Conservation (phyloP, 2,113 vertebrate genomes). For the Nerophis lumbriciformis region DNA sequence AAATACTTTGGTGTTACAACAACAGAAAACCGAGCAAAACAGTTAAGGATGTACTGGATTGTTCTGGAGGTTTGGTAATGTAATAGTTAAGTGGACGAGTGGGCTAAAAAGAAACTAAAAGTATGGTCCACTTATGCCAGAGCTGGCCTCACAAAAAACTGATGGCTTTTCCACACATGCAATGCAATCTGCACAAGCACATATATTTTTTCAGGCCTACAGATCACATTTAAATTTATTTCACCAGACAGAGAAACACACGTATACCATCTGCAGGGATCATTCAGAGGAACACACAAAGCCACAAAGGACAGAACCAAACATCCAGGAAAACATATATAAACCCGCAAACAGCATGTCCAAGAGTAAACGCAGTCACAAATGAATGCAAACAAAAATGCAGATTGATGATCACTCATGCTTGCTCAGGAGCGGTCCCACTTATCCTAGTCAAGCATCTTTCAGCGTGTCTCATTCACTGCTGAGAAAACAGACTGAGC, state of each 20-base stretch:
- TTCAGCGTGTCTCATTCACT: conserved; percentile 39
- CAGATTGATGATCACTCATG: conserved; percentile 16
- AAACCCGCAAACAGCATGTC: conserved; percentile 4
- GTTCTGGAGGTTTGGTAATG: not conserved
- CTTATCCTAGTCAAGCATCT: conserved; percentile 28
- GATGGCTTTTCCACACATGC: conserved; percentile 46
- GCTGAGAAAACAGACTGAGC: conserved; percentile 65
- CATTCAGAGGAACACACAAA: conserved; percentile 3
- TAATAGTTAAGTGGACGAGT: not conserved
- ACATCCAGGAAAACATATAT: not conserved
- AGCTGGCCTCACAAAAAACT: conserved; percentile 45
- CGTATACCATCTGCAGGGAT: conserved; percentile 2
- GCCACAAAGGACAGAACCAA: conserved; percentile 7
- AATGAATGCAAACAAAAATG: conserved; percentile 3
- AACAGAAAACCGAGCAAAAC: not conserved
- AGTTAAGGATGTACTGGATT: not conserved
- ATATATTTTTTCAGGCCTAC: conserved; percentile 36
- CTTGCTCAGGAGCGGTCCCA: conserved; percentile 21
- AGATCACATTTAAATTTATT: conserved; percentile 56
- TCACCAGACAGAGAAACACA: conserved; percentile 20
- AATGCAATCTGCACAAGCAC: conserved; percentile 30
- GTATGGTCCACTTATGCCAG: conserved; percentile 27
- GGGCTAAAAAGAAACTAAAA: conserved; percentile 14
- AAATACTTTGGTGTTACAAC: not conserved
- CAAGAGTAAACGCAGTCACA: conserved; percentile 6